phyloP scores from a whole-genome alignment of 2,113 vertebrate genomes.

The Alexandromys fortis region DNA sequence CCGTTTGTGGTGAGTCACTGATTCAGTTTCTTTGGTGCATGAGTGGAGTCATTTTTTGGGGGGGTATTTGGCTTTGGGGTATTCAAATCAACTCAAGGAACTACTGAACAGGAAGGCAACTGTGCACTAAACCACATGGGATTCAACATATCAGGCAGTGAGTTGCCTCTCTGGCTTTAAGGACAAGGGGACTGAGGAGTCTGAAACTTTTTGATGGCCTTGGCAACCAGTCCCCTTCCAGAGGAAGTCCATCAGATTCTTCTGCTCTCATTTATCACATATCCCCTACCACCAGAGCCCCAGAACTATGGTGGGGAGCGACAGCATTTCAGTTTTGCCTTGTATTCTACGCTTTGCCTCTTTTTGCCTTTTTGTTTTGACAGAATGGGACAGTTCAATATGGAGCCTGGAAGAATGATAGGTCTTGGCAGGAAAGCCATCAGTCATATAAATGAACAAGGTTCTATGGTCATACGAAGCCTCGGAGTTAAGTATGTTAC shows the following conservation, averaged over 20 bases:
- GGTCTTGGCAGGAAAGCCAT: background rate
- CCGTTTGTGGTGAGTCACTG: background rate
- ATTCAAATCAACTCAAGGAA: conserved; percentile 39
- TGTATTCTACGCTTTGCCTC: background rate
- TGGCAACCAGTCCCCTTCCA: conserved; percentile 12
- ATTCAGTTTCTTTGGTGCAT: background rate
- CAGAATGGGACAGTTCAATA: conserved; percentile 7
- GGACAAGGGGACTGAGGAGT: background rate
- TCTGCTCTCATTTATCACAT: background rate
- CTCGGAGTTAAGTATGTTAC: background rate
- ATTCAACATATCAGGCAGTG: background rate
- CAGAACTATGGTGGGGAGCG: background rate
- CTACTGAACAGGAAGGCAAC: background rate
- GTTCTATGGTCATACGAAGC: background rate
- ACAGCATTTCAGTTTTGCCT: conserved; percentile 18
- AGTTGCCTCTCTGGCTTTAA: conserved; percentile 1
- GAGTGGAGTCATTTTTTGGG: background rate
- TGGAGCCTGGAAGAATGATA: conserved; percentile 44
- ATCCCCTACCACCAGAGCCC: background rate
- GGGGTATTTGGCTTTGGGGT: conserved; percentile 1
- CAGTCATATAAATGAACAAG: conserved; percentile 34
- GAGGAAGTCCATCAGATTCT: background rate
- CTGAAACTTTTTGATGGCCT: background rate
- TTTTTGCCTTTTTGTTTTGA: conserved; percentile 50
- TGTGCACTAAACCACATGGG: conserved; percentile 4